phyloP scores from a whole-genome alignment of 2,113 vertebrate species.

The Casuarius casuarius region DNA sequence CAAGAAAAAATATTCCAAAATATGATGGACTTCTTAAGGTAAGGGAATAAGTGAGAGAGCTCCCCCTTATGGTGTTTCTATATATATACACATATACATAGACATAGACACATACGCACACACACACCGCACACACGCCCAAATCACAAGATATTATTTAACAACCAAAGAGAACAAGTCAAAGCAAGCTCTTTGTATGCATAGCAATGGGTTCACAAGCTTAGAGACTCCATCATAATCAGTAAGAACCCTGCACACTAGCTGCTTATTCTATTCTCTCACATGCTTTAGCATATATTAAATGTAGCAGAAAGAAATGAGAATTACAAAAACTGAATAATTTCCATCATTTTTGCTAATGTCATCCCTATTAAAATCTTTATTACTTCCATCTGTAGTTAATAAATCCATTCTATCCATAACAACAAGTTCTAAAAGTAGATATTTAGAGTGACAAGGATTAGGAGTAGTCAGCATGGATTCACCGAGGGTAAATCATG shows the following conservation, averaged over 20 bases:
- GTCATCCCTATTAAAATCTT: not conserved
- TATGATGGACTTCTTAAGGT: not conserved
- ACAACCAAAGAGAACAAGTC: not conserved
- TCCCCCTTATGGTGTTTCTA: slow-evolving; percentile 8
- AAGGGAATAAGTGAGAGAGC: not conserved
- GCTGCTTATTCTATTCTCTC: not conserved
- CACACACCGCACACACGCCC: too few species aligned
- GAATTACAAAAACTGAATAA: not conserved
- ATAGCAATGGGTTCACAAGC: not conserved
- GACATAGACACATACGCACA: too few species aligned
- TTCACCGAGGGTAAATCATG: too few species aligned
- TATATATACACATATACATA: not conserved
- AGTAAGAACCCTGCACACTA: not conserved
- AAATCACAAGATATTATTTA: not conserved
- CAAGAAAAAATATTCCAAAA: not conserved
- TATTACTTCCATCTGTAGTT: not conserved
- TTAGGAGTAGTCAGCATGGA: too few species aligned
- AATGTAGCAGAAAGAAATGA: not conserved
- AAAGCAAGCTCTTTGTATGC: not conserved
- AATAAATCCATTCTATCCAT: not conserved
- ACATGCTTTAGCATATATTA: rapidly evolving
- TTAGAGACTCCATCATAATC: not conserved
- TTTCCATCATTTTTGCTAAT: not conserved
- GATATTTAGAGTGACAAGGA: not conserved
- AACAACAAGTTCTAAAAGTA: not conserved